phyloP scores from a whole-genome alignment of 2,797 vertebrate genomes.

The Hydrophis major region DNA sequence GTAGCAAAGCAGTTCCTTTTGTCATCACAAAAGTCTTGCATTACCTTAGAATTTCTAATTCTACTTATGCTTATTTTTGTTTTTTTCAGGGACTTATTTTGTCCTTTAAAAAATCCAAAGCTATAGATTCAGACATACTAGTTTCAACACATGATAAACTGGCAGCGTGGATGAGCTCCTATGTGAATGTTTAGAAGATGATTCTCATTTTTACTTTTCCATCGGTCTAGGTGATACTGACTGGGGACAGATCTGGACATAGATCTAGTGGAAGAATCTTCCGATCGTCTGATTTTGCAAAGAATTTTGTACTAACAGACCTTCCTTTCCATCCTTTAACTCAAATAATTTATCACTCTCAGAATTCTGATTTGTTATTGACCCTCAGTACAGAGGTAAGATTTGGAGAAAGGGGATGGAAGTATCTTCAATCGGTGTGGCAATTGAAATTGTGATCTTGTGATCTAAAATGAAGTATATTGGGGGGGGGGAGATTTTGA shows the following conservation, averaged over 20 bases:
- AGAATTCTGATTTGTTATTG: conserved; percentile 73
- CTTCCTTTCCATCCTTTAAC: conserved; percentile 83
- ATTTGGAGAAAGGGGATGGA: not conserved
- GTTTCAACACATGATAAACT: not conserved
- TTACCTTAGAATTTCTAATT: not conserved
- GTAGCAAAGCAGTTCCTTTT: not conserved
- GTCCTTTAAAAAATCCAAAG: not conserved
- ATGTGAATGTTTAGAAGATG: not conserved
- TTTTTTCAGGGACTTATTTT: not conserved
- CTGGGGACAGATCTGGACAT: conserved; percentile 82
- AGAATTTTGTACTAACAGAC: conserved; percentile 77
- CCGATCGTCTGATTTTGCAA: conserved; percentile 84
- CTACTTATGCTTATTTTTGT: not conserved
- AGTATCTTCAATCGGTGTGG: not conserved
- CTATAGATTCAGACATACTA: not conserved
- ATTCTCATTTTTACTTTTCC: not conserved
- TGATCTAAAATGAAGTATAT: not conserved
- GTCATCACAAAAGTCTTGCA: not conserved
- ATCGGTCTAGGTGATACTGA: conserved; percentile 85
- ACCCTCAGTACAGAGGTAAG: conserved; percentile 82
- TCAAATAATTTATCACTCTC: conserved; percentile 85
- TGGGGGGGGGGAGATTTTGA: not conserved
- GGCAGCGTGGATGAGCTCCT: not conserved
- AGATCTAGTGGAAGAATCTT: conserved; percentile 78
- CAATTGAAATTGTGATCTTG: not conserved